phyloP scores from a whole-genome alignment of 1,140 invertebrate species.

The Acyrthosiphon pisum region DNA sequence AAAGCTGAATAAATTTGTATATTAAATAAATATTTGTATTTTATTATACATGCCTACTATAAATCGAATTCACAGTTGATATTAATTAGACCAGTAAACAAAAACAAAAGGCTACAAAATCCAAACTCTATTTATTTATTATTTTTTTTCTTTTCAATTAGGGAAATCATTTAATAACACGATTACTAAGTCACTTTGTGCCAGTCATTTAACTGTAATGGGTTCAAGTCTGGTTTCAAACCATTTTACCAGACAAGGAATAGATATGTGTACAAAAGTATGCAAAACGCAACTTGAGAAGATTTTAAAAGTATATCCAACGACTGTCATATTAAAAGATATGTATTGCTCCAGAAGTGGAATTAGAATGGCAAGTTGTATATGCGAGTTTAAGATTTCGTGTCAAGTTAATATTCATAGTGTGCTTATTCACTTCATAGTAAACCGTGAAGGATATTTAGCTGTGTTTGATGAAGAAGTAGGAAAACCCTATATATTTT shows the following conservation, averaged over 20 bases:
- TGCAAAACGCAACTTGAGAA: background rate
- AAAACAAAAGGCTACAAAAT: background rate
- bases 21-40: no score
- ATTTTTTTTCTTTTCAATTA: background rate
- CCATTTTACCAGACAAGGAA: background rate
- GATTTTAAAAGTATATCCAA: conserved; percentile 9
- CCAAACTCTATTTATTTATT: background rate
- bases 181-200: background rate
- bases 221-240: background rate
- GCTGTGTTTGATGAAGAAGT: conserved; percentile 6
- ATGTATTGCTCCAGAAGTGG: background rate
- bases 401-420: background rate
- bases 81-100: no score
- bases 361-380: conserved; percentile 1
- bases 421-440: background rate
- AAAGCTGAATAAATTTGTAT: no score
- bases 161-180: background rate
- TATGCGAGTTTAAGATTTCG: background rate
- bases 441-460: conserved; percentile 7
- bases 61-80: no score
- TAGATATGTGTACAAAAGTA: background rate
- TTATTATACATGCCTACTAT: no score
- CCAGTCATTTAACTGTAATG: background rate
- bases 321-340: background rate
- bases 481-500: conserved; percentile 1